These are phyloP conservation scores for Aphidoletes aphidimyza DNA, from an alignment of 2,888 invertebrate genomes.

Conservation along the genomic window DNA sequence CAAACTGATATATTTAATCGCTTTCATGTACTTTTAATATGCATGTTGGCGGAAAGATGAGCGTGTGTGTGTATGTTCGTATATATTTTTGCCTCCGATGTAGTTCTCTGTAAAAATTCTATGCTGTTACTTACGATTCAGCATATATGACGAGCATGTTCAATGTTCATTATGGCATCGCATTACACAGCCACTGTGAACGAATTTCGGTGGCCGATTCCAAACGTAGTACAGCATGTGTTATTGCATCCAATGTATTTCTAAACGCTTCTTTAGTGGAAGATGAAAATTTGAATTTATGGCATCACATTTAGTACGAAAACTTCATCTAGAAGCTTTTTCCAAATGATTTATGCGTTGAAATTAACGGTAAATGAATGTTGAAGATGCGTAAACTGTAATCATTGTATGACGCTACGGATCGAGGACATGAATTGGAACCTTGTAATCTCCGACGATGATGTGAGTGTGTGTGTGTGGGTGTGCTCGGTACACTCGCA, in stretches of 20 bases:
- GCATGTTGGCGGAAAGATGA: background rate
- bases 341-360: slow-evolving; percentile 42
- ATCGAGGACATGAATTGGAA: background rate
- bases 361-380: slow-evolving; percentile 43
- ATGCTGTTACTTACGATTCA: no score
- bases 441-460: no score
- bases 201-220: background rate
- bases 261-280: background rate
- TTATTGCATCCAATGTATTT: background rate
- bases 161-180: background rate
- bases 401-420: background rate
- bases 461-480: no score
- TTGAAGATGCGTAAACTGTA: slow-evolving; percentile 23
- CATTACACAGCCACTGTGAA: background rate
- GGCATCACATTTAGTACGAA: background rate
- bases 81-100: no score
- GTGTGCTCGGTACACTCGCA: no score
- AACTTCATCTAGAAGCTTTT: background rate
- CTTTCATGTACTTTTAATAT: background rate
- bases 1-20: background rate
- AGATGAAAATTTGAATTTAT: background rate
- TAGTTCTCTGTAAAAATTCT: no score
- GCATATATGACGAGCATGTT: no score
- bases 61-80: no score
- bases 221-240: background rate